Evolutionary conservation across 64 coral and sea anemone genomes (phyloP), one percentile per base, ranked within the genome.

Genomic region (Stichodactyla helianthus): DNA sequence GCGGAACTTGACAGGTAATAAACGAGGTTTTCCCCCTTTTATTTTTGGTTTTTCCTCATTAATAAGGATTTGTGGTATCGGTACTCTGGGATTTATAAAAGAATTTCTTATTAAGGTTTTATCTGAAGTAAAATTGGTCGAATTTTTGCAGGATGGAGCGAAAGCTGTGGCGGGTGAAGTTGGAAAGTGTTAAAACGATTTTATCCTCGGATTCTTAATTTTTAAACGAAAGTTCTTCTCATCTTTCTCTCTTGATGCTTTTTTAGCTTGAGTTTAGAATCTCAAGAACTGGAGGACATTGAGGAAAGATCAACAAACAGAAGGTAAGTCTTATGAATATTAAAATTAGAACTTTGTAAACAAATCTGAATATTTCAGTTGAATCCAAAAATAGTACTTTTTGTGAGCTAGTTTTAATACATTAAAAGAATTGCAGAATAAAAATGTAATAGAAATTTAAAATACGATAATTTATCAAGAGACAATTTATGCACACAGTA

Each of bases 231-330:
- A 52, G 6, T 81, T 20, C 35, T 81, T 16, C 52, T 81, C 35
- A 44, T 44, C 35, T 11, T 9, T 54, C 14, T 18, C 15, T 20
- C 6, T 81, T 51, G 52, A 81, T 54, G 15, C 15, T 81, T 81
- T 10, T 53, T 53, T 53, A 81, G 50, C 15, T 81, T 81, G 53
- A 81, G 78, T 10, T 20, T 81, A 28, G 78, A 53, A 52, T 81
- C 78, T 10, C 35, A 81, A 20, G 78, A 81, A 81, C 50, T 81
- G 17, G 78, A 81, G 52, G 78, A 81, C 51, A 81, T 81, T 11
- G 78, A 81, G 17, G 50, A 54, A 81, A 81, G 52, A 81, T 81
- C 78, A 15, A 9, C 35, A 17, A 81, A 81, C 68, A 74, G 23
- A 81, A 81, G 78, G 78, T 81, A 81, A 52, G 23, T 81, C 6